Percentiles rank a stretch among this genome's conserved stretches.
These are phyloP conservation scores for Thumatha senex DNA, from an alignment of 2,888 invertebrate genomes.

Conservation along the genomic window DNA sequence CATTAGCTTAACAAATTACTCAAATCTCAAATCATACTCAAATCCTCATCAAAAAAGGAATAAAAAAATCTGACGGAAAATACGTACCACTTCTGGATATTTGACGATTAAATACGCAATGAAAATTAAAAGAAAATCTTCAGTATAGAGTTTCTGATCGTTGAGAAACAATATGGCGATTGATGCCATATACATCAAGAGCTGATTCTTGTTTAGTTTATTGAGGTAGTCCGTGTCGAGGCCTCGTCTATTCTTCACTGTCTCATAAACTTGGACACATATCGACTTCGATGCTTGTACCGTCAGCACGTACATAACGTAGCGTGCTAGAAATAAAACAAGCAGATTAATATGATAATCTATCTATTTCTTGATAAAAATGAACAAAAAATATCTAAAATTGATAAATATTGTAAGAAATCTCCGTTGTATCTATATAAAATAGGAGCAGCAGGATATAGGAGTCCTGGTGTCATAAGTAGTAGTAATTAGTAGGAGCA, in stretches of 20 bases:
- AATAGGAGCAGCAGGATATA: no score
- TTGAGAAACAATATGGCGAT: slow-evolving; percentile 31
- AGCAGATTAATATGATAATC: no score
- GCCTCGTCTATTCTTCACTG: slow-evolving; percentile 12
- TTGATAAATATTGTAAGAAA: no score
- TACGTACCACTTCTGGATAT: slow-evolving; percentile 55
- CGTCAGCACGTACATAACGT: slow-evolving; percentile 47
- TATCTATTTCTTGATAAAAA: no score
- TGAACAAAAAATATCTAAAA: no score
- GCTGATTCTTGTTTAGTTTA: slow-evolving; percentile 29
- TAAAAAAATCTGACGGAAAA: background rate
- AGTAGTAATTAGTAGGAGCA: no score
- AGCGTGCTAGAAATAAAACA: slow-evolving; percentile 47
- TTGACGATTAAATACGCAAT: slow-evolving; percentile 46
- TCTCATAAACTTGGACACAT: slow-evolving; percentile 23
- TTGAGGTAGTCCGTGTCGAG: slow-evolving; percentile 18
- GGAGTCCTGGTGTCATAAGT: no score
- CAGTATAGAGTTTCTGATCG: slow-evolving; percentile 35
- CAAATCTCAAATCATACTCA: no score
- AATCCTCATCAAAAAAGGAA: no score
- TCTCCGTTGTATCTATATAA: no score
- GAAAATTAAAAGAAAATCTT: slow-evolving; percentile 48
- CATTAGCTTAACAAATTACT: no score
- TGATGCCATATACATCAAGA: slow-evolving; percentile 28
- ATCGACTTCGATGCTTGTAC: slow-evolving; percentile 39